Percentiles rank a stretch among this genome's conserved stretches.
These are phyloP conservation scores for Varanus komodoensis DNA, from an alignment of 2,113 vertebrate genomes.

Conservation along the genomic window DNA sequence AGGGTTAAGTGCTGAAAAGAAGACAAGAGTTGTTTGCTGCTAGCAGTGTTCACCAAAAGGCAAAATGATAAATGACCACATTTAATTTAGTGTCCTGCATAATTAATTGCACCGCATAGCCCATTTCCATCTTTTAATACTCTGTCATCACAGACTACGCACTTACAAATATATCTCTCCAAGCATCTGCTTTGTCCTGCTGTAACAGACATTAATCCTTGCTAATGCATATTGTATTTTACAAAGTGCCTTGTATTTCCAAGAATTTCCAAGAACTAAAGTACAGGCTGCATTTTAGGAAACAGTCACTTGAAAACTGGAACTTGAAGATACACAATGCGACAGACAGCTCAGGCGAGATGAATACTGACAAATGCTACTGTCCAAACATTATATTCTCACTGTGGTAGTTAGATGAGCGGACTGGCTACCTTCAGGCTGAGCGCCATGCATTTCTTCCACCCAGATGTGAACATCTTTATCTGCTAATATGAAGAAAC, in stretches of 20 bases:
- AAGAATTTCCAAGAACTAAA: neutral
- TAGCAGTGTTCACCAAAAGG: constrained; percentile 33
- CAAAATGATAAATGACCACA: constrained; percentile 51
- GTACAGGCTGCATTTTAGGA: neutral
- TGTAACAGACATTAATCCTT: neutral
- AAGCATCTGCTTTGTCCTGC: constrained; percentile 14
- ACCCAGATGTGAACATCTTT: neutral
- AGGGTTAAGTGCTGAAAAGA: constrained; percentile 29
- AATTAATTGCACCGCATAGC: constrained; percentile 54
- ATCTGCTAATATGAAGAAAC: neutral
- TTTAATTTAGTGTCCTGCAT: constrained; percentile 63
- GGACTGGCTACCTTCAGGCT: neutral
- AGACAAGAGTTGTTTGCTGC: constrained; percentile 6
- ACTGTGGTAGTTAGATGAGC: neutral
- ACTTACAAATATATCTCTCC: neutral
- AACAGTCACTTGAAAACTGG: neutral
- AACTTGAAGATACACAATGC: neutral
- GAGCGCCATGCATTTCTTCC: neutral
- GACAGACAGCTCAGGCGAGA: fast-evolving
- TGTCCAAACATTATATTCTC: neutral
- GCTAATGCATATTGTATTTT: neutral
- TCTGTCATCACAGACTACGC: constrained; percentile 14
- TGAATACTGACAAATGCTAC: fast-evolving
- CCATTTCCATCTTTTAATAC: constrained; percentile 43
- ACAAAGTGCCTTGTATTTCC: neutral